Evolutionary conservation across 2,797 vertebrate species (phyloP), one percentile per base, ranked within the genome.

Genomic region (Trematomus bernacchii): DNA sequence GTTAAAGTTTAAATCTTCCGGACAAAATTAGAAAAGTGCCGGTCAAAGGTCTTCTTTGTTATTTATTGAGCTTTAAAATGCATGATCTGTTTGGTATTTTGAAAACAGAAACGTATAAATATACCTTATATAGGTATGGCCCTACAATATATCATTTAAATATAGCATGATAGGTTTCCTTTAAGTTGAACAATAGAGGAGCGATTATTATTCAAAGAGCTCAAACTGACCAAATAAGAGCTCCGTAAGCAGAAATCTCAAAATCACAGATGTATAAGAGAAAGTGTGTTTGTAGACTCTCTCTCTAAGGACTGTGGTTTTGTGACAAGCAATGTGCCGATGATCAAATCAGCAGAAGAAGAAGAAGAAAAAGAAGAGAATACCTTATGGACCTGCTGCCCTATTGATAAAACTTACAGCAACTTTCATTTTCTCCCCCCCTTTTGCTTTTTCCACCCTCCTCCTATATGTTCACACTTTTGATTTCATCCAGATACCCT

Each of bases 381-480:
- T 15, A 47, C 50, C 40, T 18, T 7, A 33, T 21, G 46, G 61
- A n/a, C 33, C 19, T 33, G 14, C 40, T 66, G 55, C 61, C 67
- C 21, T 62, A 69, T 73, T 46, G 43, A 73, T 37, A 8, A 4
- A 66, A 51, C 18, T 9, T 13, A 19, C 48, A 73, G 3, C 37
- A 27, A 19, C 55, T 8, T 16, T 73, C 13, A 51, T 52, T 79
- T 40, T 70, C 63, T 72, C 58, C 11, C 15, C 54, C 52, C 47
- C 21, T 27, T 23, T 3, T 59, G 53, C 62, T 5, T 21, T 57
- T 50, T 23, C 47, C 19, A 21, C 23, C 66, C 50, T 54, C 65
- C 19, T 48, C 37, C 79, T 59, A 37, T 27, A 76, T 74, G 81
- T 63, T 55, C 54, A 67, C 54, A 65, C 67, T 70, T 85, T 80